These are phyloP conservation scores for Pygoscelis antarcticus DNA, from an alignment of 2,113 vertebrate genomes.

Conservation along the genomic window DNA sequence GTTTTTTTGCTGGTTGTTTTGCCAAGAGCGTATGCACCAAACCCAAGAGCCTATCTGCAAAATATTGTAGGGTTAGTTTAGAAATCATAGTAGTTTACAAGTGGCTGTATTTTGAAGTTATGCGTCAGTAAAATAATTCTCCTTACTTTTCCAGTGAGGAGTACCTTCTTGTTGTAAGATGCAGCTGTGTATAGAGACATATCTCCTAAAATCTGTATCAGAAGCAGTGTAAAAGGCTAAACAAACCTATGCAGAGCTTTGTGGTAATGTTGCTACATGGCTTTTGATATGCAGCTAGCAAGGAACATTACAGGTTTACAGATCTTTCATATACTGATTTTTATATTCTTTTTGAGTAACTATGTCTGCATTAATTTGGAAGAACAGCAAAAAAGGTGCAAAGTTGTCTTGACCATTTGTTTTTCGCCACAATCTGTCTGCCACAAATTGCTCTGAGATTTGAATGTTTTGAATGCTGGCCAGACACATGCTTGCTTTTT, in stretches of 20 bases:
- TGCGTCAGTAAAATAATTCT: neutral
- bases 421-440: neutral
- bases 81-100: neutral
- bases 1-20: neutral
- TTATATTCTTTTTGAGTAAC: neutral
- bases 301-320: neutral
- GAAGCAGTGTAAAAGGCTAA: neutral
- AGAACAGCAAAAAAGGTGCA: neutral
- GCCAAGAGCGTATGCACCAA: neutral
- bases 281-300: neutral
- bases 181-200: neutral
- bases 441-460: neutral
- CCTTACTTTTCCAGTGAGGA: neutral
- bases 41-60: neutral
- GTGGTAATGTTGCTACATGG: neutral
- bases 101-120: neutral
- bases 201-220: neutral
- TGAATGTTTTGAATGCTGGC: neutral
- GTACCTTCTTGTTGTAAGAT: neutral
- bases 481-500: neutral
- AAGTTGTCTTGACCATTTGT: neutral
- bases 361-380: neutral
- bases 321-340: neutral
- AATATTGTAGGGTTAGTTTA: neutral
- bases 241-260: neutral